Evolutionary conservation across 1,140 invertebrate genomes (phyloP).

Genomic region (Drosophila punjabiensis): DNA sequence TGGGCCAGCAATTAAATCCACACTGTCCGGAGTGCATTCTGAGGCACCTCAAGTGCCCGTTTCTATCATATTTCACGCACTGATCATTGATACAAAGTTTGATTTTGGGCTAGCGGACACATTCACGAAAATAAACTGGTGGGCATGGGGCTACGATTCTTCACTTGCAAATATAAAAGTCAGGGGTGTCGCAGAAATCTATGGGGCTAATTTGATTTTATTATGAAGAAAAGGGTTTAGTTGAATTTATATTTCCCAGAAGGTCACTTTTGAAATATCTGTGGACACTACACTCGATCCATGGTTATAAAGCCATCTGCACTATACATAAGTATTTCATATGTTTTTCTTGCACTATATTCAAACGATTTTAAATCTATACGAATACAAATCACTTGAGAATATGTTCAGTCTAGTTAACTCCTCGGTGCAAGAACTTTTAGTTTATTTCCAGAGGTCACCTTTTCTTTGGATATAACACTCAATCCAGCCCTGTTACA

Average conservation of each 20-base stretch:
- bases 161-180: neutral
- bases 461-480: neutral
- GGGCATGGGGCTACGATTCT: neutral
- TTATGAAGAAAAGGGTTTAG: neutral
- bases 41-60: constrained; percentile 1
- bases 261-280: neutral
- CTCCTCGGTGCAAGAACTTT: neutral
- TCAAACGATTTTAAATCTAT: neutral
- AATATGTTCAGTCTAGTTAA: neutral
- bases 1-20: neutral
- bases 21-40: neutral
- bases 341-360: neutral
- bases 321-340: neutral
- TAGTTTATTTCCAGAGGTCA: neutral
- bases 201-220: neutral
- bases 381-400: neutral
- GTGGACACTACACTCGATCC: neutral
- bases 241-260: neutral
- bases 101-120: neutral
- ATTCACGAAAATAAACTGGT: constrained; percentile 14
- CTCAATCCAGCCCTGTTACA: neutral
- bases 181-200: neutral
- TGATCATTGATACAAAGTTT: constrained; percentile 12
- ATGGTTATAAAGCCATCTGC: neutral
- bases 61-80: constrained; percentile 50